These are phyloP conservation scores for Radopholus similis DNA, from an alignment of 1,140 invertebrate genomes.

Conservation along the genomic window DNA sequence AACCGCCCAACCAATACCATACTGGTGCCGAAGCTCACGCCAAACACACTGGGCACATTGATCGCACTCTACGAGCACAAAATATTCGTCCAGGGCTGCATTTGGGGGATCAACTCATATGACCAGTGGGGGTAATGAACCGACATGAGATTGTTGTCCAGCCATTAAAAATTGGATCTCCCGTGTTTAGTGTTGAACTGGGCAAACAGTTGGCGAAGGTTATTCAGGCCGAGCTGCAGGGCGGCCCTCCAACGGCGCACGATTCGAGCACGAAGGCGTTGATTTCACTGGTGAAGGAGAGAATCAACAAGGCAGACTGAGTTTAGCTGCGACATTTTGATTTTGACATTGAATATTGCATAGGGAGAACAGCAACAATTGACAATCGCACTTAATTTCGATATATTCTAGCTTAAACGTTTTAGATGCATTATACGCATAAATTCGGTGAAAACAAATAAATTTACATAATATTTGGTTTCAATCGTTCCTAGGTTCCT, in stretches of 20 bases:
- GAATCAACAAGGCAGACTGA: too few relatives aligned
- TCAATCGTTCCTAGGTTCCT: too few relatives aligned
- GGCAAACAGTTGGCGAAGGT: slow-evolving; percentile 96
- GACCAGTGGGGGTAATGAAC: slow-evolving; percentile 93
- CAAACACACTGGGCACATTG: slow-evolving; percentile 87
- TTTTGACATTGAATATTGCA: too few relatives aligned
- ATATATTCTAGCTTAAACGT: too few relatives aligned
- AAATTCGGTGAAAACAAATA: too few relatives aligned
- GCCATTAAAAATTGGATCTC: slow-evolving; percentile 11
- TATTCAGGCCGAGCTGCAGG: slow-evolving; percentile 83
- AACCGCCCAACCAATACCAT: slow-evolving; percentile 97
- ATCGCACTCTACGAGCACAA: slow-evolving; percentile 98
- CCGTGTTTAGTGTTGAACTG: slow-evolving; percentile 76
- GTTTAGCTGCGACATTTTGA: too few relatives aligned
- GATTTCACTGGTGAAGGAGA: slow-evolving; percentile 82
- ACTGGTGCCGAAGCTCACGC: slow-evolving; percentile 84
- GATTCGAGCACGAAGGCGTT: slow-evolving; percentile 88
- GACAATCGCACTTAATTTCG: too few relatives aligned
- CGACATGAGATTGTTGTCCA: too few relatives aligned
- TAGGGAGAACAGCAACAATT: too few relatives aligned
- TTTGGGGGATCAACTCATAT: slow-evolving; percentile 99
- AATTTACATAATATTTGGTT: too few relatives aligned
- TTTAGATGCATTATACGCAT: too few relatives aligned
- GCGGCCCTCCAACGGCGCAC: slow-evolving; percentile 69
- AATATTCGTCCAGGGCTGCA: slow-evolving; percentile 94